Conservation (phyloP, 2,113 vertebrate species). For the Platycercus adscitus region DNA sequence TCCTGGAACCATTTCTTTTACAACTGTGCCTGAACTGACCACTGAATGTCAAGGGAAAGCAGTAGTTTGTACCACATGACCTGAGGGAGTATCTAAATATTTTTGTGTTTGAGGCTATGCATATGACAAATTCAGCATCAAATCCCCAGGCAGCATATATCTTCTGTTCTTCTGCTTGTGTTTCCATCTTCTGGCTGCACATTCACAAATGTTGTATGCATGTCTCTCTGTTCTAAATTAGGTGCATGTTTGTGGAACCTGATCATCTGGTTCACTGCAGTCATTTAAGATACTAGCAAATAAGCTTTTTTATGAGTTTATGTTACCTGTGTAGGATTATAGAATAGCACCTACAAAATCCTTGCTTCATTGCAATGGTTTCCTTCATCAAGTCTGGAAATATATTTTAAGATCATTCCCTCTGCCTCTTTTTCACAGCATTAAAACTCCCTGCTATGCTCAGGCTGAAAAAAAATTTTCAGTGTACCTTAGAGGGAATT, state of each 20-base stretch:
- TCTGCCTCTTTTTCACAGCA: background rate
- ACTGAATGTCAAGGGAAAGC: background rate
- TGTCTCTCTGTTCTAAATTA: background rate
- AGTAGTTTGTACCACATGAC: background rate
- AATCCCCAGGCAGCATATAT: background rate
- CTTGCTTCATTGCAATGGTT: background rate
- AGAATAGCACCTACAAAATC: background rate
- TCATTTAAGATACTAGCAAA: background rate
- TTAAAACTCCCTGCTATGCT: background rate
- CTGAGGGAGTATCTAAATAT: background rate
- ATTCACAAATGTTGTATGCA: rapidly evolving
- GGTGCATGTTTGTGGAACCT: background rate
- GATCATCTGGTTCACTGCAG: background rate
- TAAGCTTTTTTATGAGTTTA: background rate
- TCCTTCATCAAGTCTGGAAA: background rate
- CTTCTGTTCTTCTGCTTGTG: background rate
- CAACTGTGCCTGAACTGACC: background rate
- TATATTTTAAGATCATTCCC: background rate
- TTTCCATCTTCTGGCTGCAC: background rate
- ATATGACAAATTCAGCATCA: background rate
- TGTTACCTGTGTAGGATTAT: background rate
- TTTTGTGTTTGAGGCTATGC: background rate
- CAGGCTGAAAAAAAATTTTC: background rate
- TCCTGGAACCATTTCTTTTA: background rate
- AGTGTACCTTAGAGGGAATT: background rate